These are phyloP conservation scores for Setipinna tenuifilis DNA, from an alignment of 2,797 vertebrate genomes.

Conservation along the genomic window DNA sequence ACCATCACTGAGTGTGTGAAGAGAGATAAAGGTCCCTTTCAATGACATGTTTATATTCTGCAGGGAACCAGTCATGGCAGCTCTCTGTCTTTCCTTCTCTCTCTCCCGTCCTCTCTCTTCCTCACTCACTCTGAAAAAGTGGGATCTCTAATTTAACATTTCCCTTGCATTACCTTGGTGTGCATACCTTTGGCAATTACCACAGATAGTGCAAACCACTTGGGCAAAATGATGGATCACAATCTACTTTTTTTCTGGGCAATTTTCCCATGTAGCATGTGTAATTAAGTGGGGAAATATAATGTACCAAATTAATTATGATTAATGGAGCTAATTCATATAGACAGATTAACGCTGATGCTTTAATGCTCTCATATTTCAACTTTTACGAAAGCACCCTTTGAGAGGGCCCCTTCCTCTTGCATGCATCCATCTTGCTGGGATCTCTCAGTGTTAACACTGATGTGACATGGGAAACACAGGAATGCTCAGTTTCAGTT, in stretches of 20 bases:
- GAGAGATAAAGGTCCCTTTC: not conserved
- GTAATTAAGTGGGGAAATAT: slow-evolving; percentile 79
- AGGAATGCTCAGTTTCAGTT: not conserved
- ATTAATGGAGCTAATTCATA: slow-evolving; percentile 76
- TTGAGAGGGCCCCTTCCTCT: slow-evolving; percentile 48
- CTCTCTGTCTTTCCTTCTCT: slow-evolving; percentile 39
- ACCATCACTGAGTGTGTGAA: not conserved
- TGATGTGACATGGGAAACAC: slow-evolving; percentile 41
- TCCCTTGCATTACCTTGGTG: slow-evolving; percentile 43
- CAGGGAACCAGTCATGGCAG: slow-evolving; percentile 12
- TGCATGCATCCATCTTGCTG: slow-evolving; percentile 46
- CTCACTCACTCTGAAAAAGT: slow-evolving; percentile 26
- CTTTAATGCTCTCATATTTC: slow-evolving; percentile 73
- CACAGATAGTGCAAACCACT: slow-evolving; percentile 64
- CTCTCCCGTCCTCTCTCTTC: no score
- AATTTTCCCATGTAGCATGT: slow-evolving; percentile 79
- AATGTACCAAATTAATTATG: slow-evolving; percentile 78
- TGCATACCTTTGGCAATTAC: slow-evolving; percentile 74
- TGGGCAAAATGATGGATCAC: slow-evolving; percentile 71
- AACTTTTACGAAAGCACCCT: slow-evolving; percentile 60
- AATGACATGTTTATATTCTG: not conserved
- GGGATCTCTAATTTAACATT: slow-evolving; percentile 51
- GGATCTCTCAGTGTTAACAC: slow-evolving; percentile 49
- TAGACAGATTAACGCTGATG: slow-evolving; percentile 75
- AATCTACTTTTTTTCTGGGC: slow-evolving; percentile 70